phyloP scores from a whole-genome alignment of 2,113 vertebrate genomes.

The Alaudala cheleensis region DNA sequence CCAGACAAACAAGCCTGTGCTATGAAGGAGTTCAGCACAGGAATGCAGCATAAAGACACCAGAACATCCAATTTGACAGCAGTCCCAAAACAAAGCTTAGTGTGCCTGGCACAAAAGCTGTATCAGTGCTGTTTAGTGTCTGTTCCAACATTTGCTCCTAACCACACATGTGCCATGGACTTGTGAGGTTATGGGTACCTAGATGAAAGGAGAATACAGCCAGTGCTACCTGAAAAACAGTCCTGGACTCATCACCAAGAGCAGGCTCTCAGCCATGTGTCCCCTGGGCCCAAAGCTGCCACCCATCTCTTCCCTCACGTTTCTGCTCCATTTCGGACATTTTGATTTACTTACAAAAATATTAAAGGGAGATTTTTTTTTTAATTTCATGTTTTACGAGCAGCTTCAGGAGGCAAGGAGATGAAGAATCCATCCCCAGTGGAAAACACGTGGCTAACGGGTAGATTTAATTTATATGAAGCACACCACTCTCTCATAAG shows the following conservation, averaged over 20 bases:
- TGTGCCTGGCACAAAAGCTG: background rate
- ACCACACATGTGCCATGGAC: fast-evolving
- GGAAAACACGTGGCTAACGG: slow-evolving; percentile 38
- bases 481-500: background rate
- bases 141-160: background rate
- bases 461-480: slow-evolving; percentile 62
- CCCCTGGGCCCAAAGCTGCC: background rate
- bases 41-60: background rate
- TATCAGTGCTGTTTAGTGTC: background rate
- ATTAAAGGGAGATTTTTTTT: background rate
- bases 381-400: background rate
- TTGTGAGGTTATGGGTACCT: background rate
- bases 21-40: background rate
- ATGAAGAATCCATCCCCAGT: slow-evolving; percentile 29
- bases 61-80: background rate
- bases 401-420: slow-evolving; percentile 1
- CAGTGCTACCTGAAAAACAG: background rate
- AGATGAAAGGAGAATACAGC: background rate
- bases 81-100: background rate
- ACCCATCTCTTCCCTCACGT: background rate
- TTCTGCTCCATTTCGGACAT: background rate
- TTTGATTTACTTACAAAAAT: slow-evolving; percentile 15
- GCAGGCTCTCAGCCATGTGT: background rate
- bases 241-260: background rate
- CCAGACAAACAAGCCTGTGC: background rate